These are phyloP conservation scores for Acanthaster planci DNA, from an alignment of 35 echinoderm and acorn worm genomes.

Conservation along the genomic window DNA sequence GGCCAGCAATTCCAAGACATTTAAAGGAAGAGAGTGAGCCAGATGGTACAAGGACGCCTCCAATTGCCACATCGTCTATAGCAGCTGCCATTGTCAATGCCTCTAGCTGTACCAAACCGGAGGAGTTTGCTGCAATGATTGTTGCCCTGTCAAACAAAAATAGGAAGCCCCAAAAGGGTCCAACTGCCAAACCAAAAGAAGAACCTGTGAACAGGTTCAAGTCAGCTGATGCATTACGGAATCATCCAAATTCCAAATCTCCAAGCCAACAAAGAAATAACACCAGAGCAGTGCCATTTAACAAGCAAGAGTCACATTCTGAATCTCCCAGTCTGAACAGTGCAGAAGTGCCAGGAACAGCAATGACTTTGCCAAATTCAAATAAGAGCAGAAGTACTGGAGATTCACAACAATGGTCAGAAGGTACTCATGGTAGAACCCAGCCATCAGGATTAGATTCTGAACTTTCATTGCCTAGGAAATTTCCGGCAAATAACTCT, in stretches of 20 bases:
- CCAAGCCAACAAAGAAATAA: background rate
- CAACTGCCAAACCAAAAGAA: background rate
- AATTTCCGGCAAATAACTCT: too few relatives aligned
- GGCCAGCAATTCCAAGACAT: background rate
- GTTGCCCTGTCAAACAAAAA: slow-evolving; percentile 54
- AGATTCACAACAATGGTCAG: too few relatives aligned
- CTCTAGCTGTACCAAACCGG: slow-evolving; percentile 49
- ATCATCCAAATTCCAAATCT: background rate
- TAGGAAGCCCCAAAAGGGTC: background rate
- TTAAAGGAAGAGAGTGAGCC: slow-evolving; percentile 6
- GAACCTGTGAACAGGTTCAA: background rate
- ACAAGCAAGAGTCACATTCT: background rate
- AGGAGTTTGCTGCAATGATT: slow-evolving; percentile 67
- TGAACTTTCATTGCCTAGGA: too few relatives aligned
- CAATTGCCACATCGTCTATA: slow-evolving; percentile 54
- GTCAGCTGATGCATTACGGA: background rate
- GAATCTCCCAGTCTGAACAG: background rate
- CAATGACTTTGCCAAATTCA: too few relatives aligned
- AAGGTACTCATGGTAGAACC: too few relatives aligned
- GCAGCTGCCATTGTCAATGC: slow-evolving; percentile 60
- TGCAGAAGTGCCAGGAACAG: too few relatives aligned
- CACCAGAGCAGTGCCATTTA: background rate
- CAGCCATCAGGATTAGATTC: too few relatives aligned
- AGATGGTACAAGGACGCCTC: slow-evolving; percentile 39
- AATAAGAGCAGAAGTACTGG: too few relatives aligned